phyloP scores from a whole-genome alignment of 1,140 invertebrate genomes.

The Dreissena polymorpha region DNA sequence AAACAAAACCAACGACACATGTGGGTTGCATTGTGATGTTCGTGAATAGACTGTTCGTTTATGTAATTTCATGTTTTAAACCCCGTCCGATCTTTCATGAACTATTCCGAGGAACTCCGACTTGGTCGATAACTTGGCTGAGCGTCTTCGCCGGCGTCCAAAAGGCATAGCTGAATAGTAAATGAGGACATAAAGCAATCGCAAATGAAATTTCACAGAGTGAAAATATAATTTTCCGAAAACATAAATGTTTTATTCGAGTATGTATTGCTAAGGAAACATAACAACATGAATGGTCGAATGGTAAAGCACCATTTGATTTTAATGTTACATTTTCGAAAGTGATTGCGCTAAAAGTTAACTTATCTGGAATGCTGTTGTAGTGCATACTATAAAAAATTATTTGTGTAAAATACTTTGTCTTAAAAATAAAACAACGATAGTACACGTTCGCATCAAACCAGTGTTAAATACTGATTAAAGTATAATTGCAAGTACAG shows the following conservation, averaged over 20 bases:
- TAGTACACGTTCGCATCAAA: too few species aligned
- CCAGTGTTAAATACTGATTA: too few species aligned
- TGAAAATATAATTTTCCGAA: not conserved
- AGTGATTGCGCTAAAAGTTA: too few species aligned
- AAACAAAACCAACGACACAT: too few species aligned
- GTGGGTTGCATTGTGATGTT: too few species aligned
- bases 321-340: not conserved
- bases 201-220: not conserved
- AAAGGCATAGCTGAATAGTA: not conserved
- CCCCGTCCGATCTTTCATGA: conserved; percentile 16
- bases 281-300: not conserved
- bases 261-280: not conserved
- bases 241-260: not conserved
- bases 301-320: not conserved
- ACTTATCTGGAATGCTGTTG: too few species aligned
- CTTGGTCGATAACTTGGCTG: conserved; percentile 27
- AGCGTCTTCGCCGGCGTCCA: conserved; percentile 27
- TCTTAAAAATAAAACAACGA: too few species aligned
- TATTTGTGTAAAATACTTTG: too few species aligned
- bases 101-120: conserved; percentile 34
- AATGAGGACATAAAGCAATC: not conserved
- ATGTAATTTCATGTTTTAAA: not conserved
- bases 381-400: too few species aligned
- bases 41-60: too few species aligned
- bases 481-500: too few species aligned